Evolutionary conservation across 2,888 invertebrate genomes (phyloP).

Genomic region (Boloria euphrosyne): DNA sequence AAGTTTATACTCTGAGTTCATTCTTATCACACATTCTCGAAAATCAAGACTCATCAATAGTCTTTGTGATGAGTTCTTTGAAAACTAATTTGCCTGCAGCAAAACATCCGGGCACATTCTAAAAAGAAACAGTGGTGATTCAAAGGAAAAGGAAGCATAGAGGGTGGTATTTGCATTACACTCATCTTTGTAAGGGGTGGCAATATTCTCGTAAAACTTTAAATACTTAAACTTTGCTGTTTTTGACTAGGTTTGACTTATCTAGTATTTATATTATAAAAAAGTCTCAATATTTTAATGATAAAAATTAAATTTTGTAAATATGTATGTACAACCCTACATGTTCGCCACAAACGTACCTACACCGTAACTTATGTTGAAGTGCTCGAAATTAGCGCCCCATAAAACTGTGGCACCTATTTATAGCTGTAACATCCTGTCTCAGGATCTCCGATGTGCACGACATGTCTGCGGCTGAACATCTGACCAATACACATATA

Average conservation of each 20-base stretch:
- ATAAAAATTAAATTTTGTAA: too few species aligned
- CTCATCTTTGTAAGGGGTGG: slow-evolving; percentile 37
- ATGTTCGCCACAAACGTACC: not conserved
- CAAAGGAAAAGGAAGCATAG: slow-evolving; percentile 42
- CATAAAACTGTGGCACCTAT: slow-evolving; percentile 47
- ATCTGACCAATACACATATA: not conserved
- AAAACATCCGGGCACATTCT: slow-evolving; percentile 31
- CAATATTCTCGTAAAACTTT: not conserved
- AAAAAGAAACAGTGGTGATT: slow-evolving; percentile 29
- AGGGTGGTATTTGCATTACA: slow-evolving; percentile 39
- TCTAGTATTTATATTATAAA: not conserved
- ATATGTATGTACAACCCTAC: too few species aligned
- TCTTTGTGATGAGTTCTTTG: slow-evolving; percentile 20
- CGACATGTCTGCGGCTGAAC: slow-evolving; percentile 10
- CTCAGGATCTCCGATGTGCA: slow-evolving; percentile 40
- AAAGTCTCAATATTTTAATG: too few species aligned
- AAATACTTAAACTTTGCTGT: too few species aligned
- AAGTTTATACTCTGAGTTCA: too few species aligned
- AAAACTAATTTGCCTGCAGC: slow-evolving; percentile 16
- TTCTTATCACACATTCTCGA: not conserved
- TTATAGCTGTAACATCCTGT: slow-evolving; percentile 54
- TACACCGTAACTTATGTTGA: slow-evolving; percentile 23
- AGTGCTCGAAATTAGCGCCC: slow-evolving; percentile 40
- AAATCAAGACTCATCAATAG: slow-evolving; percentile 6
- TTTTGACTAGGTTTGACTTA: not conserved